Evolutionary conservation across 2,888 invertebrate species (phyloP).

Genomic region (Mactromeris polynyma): DNA sequence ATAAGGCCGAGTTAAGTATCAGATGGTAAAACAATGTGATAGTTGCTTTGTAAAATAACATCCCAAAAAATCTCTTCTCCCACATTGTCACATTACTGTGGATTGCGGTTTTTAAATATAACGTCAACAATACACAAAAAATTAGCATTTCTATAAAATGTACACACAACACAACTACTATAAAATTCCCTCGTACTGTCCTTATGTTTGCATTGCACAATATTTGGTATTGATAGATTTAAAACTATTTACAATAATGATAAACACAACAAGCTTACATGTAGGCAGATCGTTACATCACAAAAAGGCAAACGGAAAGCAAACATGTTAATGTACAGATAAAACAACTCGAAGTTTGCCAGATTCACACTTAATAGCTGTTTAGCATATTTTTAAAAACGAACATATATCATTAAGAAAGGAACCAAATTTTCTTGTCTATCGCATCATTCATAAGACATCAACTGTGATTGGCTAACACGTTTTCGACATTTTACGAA

Average conservation of each 20-base stretch:
- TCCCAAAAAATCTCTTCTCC: too few species aligned
- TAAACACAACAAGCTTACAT: not conserved
- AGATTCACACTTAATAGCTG: not conserved
- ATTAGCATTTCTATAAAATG: not conserved
- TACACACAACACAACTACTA: constrained; percentile 7
- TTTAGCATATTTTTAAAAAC: not conserved
- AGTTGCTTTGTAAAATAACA: too few species aligned
- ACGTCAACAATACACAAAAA: not conserved
- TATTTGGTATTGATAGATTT: not conserved
- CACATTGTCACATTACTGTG: too few species aligned
- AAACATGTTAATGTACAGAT: not conserved
- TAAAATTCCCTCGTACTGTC: not conserved
- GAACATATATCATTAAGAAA: too few species aligned
- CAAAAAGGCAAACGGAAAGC: not conserved
- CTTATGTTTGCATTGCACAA: constrained; percentile 16
- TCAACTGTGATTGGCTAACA: not conserved
- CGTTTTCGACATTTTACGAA: not conserved
- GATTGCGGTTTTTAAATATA: too few species aligned
- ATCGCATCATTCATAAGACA: not conserved
- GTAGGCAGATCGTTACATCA: not conserved
- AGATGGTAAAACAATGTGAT: too few species aligned
- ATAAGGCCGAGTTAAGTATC: too few species aligned
- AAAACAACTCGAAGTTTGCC: not conserved
- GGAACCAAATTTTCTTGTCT: too few species aligned
- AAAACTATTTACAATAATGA: constrained; percentile 13